These are phyloP conservation scores for Pseudopipra pipra DNA, from an alignment of 2,113 vertebrate genomes.

Conservation along the genomic window DNA sequence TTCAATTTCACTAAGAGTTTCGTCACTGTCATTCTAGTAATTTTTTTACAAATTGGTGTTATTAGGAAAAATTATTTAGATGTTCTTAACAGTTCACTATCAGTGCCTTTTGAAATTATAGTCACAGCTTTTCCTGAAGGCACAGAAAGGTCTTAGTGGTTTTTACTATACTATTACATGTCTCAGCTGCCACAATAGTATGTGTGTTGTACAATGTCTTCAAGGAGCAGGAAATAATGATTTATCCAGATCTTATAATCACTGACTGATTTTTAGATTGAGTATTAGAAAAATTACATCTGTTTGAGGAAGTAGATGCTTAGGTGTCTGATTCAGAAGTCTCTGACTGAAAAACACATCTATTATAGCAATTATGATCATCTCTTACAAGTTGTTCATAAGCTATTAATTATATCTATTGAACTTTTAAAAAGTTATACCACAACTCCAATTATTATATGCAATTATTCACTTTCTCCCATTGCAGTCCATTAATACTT, in stretches of 20 bases:
- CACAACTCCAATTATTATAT: not conserved
- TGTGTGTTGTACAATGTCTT: not conserved
- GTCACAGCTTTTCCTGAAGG: not conserved
- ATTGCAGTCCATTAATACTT: not conserved
- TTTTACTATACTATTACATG: not conserved
- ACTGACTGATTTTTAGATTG: not conserved
- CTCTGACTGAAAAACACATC: not conserved
- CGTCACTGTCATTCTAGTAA: not conserved
- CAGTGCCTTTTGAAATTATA: not conserved
- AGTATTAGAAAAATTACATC: not conserved
- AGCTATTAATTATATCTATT: not conserved
- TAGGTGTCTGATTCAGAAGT: not conserved
- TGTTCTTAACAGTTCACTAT: not conserved
- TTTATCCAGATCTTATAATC: not conserved
- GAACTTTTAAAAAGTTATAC: not conserved
- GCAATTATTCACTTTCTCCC: not conserved
- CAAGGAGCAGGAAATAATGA: not conserved
- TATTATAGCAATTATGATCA: not conserved
- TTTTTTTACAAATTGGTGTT: not conserved
- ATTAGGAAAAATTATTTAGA: not conserved
- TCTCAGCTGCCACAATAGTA: not conserved
- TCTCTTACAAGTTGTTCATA: not conserved
- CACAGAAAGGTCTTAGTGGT: not conserved
- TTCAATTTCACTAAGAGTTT: not conserved
- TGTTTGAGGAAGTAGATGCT: not conserved